phyloP scores from a whole-genome alignment of 2,797 vertebrate species.

The Gorsachius magnificus region DNA sequence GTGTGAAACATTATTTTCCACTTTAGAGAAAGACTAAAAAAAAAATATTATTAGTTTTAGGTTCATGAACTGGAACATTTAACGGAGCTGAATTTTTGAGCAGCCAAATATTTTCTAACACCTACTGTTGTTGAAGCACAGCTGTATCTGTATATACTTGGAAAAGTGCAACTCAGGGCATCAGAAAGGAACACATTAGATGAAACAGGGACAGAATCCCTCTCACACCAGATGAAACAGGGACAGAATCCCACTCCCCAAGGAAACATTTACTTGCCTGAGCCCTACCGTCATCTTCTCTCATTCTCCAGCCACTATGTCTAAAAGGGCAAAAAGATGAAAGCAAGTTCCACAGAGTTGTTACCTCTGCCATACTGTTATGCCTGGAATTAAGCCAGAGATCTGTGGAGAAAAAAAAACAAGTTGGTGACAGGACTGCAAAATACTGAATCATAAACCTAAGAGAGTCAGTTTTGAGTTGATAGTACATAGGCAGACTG shows the following conservation, averaged over 20 bases:
- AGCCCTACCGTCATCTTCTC: background rate
- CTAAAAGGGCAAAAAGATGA: background rate
- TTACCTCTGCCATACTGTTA: background rate
- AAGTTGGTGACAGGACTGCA: background rate
- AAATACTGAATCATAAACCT: background rate
- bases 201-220: background rate
- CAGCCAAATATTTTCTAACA: background rate
- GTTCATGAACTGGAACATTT: background rate
- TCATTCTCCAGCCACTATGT: background rate
- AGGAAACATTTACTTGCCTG: background rate
- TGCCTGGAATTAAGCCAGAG: background rate
- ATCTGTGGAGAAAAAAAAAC: background rate
- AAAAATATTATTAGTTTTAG: background rate
- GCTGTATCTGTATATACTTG: background rate
- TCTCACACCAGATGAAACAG: background rate
- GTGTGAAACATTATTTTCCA: background rate
- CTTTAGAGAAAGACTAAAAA: background rate
- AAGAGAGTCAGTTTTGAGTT: background rate
- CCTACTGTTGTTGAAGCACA: background rate
- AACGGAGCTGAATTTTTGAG: background rate
- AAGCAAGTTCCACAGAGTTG: background rate
- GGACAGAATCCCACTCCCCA: background rate
- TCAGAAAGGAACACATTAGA: background rate
- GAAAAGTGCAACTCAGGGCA: background rate
- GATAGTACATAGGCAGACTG: background rate